Evolutionary conservation across 2,113 vertebrate species (phyloP), one percentile per base, ranked within the genome.

Genomic region (Nycticebus coucang): DNA sequence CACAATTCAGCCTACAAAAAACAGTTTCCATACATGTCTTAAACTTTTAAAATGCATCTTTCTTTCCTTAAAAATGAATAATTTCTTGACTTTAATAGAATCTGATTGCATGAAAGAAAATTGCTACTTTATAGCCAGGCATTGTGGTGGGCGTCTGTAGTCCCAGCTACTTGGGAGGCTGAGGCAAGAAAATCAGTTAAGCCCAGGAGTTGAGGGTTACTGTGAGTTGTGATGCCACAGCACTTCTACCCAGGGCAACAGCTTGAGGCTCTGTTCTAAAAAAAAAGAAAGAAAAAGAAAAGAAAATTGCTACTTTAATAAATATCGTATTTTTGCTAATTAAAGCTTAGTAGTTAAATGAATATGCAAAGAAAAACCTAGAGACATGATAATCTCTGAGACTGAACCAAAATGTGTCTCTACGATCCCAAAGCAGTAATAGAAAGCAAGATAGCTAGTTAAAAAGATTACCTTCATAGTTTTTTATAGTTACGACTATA

Each of bases 271-370:
- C 45, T 50, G 45, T 50, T 50, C 45, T 50, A 8, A 50, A 50
- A 50, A 50, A 9, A 50, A 41, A 41, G 41, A 41, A 41, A 41
- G 41, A 9, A 50, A 50, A 50, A 50, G 45, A 50, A 41, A 95
- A 93, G 69, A 84, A 83, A 93, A 84, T 59, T 15, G 72, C n/a
- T 75, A 60, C 24, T 72, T 93, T 75, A 91, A 64, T 93, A 75
- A 82, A 26, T 77, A 92, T 22, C 41, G 68, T 37, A 68, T 55
- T 37, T 50, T 79, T 80, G 91, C 41, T 92, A 37, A 71, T 80
- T 66, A 68, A 82, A 93, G 5, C 26, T 78, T 86, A 60, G 22
- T 33, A 50, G 79, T 89, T 50, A 64, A 37, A 41, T 66, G 84
- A 77, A 55, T 11, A 64, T 7, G 15, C 37, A 95, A 80, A 90